Conservation (phyloP, 35 echinoderm and acorn worm genomes). For the Heliocidaris erythrogramma region DNA sequence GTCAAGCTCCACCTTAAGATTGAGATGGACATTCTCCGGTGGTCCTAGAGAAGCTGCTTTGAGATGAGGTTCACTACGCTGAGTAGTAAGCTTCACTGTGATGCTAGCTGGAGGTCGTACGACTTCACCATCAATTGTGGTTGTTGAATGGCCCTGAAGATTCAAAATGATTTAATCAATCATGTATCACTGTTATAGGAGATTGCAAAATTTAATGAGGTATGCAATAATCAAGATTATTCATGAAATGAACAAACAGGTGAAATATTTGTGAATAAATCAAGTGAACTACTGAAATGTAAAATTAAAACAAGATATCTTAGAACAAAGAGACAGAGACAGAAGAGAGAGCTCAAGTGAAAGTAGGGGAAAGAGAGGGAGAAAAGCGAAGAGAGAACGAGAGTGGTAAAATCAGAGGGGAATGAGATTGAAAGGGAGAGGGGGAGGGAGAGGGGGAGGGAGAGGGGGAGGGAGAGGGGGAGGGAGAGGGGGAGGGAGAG, state of each 20-base stretch:
- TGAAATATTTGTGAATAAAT: too few relatives aligned
- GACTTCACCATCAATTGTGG: background rate
- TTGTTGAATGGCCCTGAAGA: background rate
- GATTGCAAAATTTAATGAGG: too few relatives aligned
- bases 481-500: too few relatives aligned
- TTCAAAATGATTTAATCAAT: background rate
- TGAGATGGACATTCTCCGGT: slow-evolving; percentile 62
- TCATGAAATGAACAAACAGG: too few relatives aligned
- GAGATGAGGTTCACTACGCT: slow-evolving; percentile 15
- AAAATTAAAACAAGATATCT: too few relatives aligned
- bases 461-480: too few relatives aligned
- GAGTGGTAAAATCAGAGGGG: too few relatives aligned
- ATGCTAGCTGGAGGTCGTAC: background rate
- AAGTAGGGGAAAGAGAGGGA: background rate
- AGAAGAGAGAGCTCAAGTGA: background rate
- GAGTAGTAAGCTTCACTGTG: background rate
- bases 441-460: too few relatives aligned
- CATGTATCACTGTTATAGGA: background rate
- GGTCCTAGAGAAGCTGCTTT: slow-evolving; percentile 12
- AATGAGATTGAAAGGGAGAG: too few relatives aligned
- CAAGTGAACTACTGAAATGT: too few relatives aligned
- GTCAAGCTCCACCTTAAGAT: slow-evolving; percentile 78
- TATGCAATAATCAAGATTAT: too few relatives aligned
- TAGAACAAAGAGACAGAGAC: background rate
- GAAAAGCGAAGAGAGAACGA: too few relatives aligned